Evolutionary conservation across 2,888 invertebrate species (phyloP), one percentile per base, ranked within the genome.

Genomic region (Yponomeuta plumbellus): DNA sequence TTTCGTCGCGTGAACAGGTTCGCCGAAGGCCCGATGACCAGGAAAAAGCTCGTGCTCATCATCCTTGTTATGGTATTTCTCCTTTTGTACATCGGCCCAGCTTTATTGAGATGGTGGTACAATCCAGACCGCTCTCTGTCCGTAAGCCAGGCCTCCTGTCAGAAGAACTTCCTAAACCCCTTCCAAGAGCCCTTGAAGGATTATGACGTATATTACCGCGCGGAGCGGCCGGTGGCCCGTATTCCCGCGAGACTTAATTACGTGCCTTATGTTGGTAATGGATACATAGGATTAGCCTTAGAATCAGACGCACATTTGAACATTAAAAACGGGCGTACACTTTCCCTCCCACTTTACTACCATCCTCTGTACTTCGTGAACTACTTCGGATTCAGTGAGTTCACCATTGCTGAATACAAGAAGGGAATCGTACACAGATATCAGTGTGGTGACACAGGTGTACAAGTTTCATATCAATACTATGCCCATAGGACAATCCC

Each of bases 401-500:
- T 94, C n/a, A 93, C 93, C 2, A 92, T 95, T 20, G 92, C 94
- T 1, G 94, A 95, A 71, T 95, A 94, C 75, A 91, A 92, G 68
- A 93, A 92, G 66, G 95, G 95, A 44, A 92, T 94, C 71, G 93
- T 94, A 5, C 91, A 93, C 70, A 92, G 93, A 76, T 94, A 93
- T 84, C 94, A 95, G 78, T 96, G 96, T 75, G 93, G 93, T 70
- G 88, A 92, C 71, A 92, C 92, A 68, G 93, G 93, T 21, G 88
- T 94, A 73, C 92, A 93, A 73, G 90, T 94, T 5, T 92, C 93
- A 1, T 94, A 94, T 75, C 92, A 94, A 70, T 94, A 95, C 81
- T 97, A 96, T 80, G 96, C 97, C 10, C 97, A 97, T 80, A 92
- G 97, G 73, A 94, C 94, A 10, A 92, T 95, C 67, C 96, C 97